Percentiles rank a stretch among this genome's conserved stretches.
phyloP scores from a whole-genome alignment of 2,113 vertebrate species.

The Anser cygnoides region DNA sequence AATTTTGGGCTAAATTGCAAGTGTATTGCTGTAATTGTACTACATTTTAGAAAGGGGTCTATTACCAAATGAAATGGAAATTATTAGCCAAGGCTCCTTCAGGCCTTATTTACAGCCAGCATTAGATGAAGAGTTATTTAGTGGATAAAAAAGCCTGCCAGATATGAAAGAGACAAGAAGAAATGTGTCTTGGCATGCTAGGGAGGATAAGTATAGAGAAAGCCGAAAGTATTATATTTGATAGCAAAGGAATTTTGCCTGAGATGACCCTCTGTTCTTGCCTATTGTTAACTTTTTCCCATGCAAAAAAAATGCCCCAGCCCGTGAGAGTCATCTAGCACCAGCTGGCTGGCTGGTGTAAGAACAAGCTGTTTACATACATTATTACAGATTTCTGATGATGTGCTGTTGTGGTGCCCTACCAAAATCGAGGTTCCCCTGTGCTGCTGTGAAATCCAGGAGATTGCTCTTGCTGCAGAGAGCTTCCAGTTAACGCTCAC shows the following conservation, averaged over 20 bases:
- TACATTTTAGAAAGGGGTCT: neutral
- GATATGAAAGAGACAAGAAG: constrained; percentile 31
- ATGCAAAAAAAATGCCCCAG: neutral
- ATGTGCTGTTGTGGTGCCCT: neutral
- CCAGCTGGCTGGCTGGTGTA: neutral
- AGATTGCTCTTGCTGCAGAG: neutral
- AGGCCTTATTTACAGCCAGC: constrained; percentile 13
- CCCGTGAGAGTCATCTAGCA: neutral
- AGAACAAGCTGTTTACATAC: neutral
- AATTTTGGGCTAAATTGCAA: neutral
- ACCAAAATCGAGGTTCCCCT: constrained; percentile 2
- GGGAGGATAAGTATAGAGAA: constrained; percentile 25
- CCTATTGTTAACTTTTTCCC: constrained; percentile 46
- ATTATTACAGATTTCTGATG: neutral
- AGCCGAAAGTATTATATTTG: constrained; percentile 37
- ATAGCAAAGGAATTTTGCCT: constrained; percentile 50
- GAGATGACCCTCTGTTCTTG: constrained; percentile 38
- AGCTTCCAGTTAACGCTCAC: neutral
- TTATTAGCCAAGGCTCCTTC: neutral
- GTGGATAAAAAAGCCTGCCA: constrained; percentile 38
- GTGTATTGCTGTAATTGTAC: neutral
- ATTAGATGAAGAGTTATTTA: constrained; percentile 19
- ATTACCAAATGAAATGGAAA: neutral
- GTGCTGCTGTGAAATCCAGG: neutral
- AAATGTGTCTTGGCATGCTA: constrained; percentile 48